Base-by-base conservation (phyloP, 2,797 vertebrate species). In the Gambelia wislizenii region DNA sequence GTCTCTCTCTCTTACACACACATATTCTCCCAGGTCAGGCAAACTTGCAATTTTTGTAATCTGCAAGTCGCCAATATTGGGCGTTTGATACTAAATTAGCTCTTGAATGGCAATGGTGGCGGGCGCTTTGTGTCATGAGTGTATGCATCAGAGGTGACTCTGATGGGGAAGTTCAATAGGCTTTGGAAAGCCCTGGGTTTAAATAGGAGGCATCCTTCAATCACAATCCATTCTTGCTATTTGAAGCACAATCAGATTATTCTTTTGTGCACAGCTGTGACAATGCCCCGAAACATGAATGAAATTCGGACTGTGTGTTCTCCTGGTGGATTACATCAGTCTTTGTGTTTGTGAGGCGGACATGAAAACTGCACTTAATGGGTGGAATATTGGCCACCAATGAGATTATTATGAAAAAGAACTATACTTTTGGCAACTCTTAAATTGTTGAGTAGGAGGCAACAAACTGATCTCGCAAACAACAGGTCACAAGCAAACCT, bases 31-130 rank as follows among this genome's bases (percentile, higher is more conserved):
- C 79, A 39, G 69, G 86, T 75, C 54, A 69, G 78, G 70, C 44
- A 92, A 95, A 93, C 86, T 94, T 6, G 1, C 91, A 91, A 95
- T 95, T 95, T 95, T 94, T 95, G 91, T 95, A 95, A 95, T 94
- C 94, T 95, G 61, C 85, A 44, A 89, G 86, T 89, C 86, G 83
- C 81, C 91, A 93, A 69, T 91, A 88, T 93, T 94, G 91, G 87
- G 82, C 85, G 89, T 85, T 92, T 93, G 72, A 90, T 93, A 83
- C 61, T 90, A 89, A 95, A 94, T 94, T 93, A 90, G 89, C 92
- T 88, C 89, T 80, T 79, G 90, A 93, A 95, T 91, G 91, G 89
- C 78, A 92, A 75, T 70, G 92, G 87, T 91, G 82, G 85, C 42
- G 92, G 84, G 87, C 84, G 82, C 93, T 64, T 93, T 92, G 87